A percentile compares a stretch with the other conserved stretches of the same genome.
These are phyloP conservation scores for Eutrigla gurnardus DNA, from an alignment of 2,797 vertebrate genomes.

Conservation along the genomic window DNA sequence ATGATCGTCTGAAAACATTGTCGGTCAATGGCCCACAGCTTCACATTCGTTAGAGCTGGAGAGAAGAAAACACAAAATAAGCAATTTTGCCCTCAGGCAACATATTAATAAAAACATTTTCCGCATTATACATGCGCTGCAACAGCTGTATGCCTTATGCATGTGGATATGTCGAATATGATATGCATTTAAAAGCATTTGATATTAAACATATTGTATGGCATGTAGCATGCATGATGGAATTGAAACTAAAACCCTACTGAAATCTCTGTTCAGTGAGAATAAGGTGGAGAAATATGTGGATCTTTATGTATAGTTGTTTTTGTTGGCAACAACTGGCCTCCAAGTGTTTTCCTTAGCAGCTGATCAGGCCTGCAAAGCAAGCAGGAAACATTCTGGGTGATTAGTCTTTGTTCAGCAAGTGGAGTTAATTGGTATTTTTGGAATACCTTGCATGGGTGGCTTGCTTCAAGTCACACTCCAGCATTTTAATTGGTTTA, in stretches of 20 bases:
- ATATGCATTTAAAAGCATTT: constrained; percentile 8
- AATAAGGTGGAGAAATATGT: not conserved
- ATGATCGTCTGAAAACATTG: constrained; percentile 88
- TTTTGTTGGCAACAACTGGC: constrained; percentile 4
- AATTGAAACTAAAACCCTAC: constrained; percentile 2
- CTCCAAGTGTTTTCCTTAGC: constrained; percentile 28
- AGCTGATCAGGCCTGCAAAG: constrained; percentile 33
- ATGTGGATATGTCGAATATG: not conserved
- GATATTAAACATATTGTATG: not conserved
- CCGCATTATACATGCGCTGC: constrained; percentile 3
- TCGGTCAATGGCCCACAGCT: constrained; percentile 87
- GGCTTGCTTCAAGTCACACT: constrained; percentile 55
- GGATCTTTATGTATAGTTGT: constrained; percentile 11
- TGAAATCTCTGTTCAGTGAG: not conserved
- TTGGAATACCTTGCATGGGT: constrained; percentile 53
- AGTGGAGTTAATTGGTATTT: constrained; percentile 56
- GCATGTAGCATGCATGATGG: not conserved
- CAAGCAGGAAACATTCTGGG: constrained; percentile 38
- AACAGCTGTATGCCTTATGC: constrained; percentile 18
- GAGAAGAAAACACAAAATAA: constrained; percentile 47
- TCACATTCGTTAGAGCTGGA: constrained; percentile 82
- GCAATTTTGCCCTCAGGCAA: constrained; percentile 18
- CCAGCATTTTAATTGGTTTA: constrained; percentile 60
- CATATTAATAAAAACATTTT: constrained; percentile 34
- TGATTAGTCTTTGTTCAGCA: constrained; percentile 47